A percentile compares a stretch with the other conserved stretches of the same genome.
Conservation (phyloP, 92 coral and sea anemone genomes). For the Diadumene lineata region DNA sequence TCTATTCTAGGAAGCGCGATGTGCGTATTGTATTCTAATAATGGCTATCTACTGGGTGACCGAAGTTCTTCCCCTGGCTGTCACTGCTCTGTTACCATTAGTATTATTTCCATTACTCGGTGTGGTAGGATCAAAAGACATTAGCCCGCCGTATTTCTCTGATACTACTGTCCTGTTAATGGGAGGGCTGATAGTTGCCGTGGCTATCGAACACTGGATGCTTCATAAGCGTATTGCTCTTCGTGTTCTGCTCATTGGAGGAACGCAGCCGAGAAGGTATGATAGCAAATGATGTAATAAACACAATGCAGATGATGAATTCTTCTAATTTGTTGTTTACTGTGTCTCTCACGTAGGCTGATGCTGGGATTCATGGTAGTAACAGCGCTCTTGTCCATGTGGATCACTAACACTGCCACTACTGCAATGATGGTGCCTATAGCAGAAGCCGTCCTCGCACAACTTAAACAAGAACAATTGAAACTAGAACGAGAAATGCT, state of each 20-base stretch:
- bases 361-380: constrained; percentile 91
- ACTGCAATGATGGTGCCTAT: constrained; percentile 99
- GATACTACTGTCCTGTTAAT: constrained; percentile 89
- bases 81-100: constrained; percentile 86
- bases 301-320: no score
- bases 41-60: constrained; percentile 99
- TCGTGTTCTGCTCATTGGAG: constrained; percentile 75
- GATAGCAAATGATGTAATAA: no score
- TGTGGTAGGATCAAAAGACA: constrained; percentile 87
- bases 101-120: constrained; percentile 92
- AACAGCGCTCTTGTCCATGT: constrained; percentile 94
- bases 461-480: constrained; percentile 58
- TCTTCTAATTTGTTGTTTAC: no score
- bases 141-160: constrained; percentile 84
- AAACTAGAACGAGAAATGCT: constrained; percentile 23
- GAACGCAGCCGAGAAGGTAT: constrained; percentile 93
- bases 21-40: constrained; percentile 88
- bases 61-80: constrained; percentile 91
- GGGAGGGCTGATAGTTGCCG: constrained; percentile 94
- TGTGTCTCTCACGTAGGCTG: no score
- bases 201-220: constrained; percentile 96
- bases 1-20: constrained; percentile 95
- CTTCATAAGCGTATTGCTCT: constrained; percentile 96
- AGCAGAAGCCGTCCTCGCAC: constrained; percentile 90
- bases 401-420: constrained; percentile 98